Base-by-base conservation (phyloP, 2,113 vertebrate genomes). In the Emydocephalus ijimae region DNA sequence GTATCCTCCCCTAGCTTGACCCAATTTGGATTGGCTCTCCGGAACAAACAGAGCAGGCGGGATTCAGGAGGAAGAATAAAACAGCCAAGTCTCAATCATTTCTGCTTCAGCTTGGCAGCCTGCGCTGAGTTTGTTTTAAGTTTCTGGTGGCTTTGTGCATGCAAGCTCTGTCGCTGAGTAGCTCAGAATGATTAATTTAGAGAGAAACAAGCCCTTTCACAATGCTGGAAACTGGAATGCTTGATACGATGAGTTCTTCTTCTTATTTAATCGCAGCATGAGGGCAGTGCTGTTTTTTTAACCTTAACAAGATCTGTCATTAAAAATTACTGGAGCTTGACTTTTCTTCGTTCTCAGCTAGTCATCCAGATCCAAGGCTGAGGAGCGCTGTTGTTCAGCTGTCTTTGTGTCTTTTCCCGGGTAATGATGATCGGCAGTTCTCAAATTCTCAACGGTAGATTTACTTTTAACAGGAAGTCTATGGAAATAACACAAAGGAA, bases 281-380 rank as follows among this genome's bases (percentile, higher is more conserved):
- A 97, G 50, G 94, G 96, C 97, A 94, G 95, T 95, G 95, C 95
- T 98, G 98, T 97, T 98, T 97, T 98, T 97, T 97, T 98, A 99
- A 98, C 98, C 98, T 97, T 98, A 98, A 98, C 97, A 90, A 96
- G 97, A 97, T 96, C 97, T 97, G 97, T 98, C 98, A 98, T 98
- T 98, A 98, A 97, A 98, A 97, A 97, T 98, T 98, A 98, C 97
- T 98, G 97, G 97, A 98, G 98, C 98, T 97, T 98, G 96, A 97
- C 97, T 97, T 97, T 96, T 97, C 96, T 96, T 97, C 93, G 55
- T 96, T 98, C 97, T 98, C 98, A 97, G 96, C 96, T 95, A 97
- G 96, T 96, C 95, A 94, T 96, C 93, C 94, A 97, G 96, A 96
- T 96, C 95, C 95, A 88, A 95, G 96, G 97, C 98, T 90, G 94